Base-by-base conservation (phyloP, 2,113 vertebrate species). In the Erythrocercus mccallii region DNA sequence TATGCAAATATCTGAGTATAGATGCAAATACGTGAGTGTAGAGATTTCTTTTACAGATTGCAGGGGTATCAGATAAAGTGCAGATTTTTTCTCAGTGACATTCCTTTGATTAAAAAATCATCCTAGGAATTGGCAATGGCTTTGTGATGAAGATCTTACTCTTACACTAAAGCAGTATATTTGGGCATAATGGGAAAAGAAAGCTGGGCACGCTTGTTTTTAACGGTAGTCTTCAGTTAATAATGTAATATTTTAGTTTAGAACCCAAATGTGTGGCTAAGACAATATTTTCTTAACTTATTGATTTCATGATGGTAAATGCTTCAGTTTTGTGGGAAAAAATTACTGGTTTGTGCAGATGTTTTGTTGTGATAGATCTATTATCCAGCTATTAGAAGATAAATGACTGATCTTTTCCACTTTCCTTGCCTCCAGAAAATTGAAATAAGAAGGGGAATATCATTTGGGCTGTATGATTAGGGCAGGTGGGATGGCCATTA, bases 381-480 rank as follows among this genome's bases (percentile, higher is more conserved):
- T 99, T 99, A 99, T 99, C 98, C 99, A 98, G 98, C 99, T 98
- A 99, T 99, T 99, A 99, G 98, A 99, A 99, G 99, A 99, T 99
- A 99, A 99, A 99, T 99, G 99, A 99, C 99, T 98, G 98, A 99
- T 99, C 98, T 98, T 98, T 99, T 98, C 98, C 98, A 98, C 98
- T 98, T 98, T 98, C 97, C 95, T 97, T 98, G 96, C 95, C 90
- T 98, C 97, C 96, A 98, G 98, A 99, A 99, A 99, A 99, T 99
- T 99, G 99, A 99, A 99, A 99, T 99, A 99, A 99, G 99, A 99
- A 98, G 96, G 97, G 98, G 97, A 98, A 98, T 99, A 98, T 98
- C 97, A 98, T 98, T 98, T 98, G 98, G 97, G 97, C 97, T 97
- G 97, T 98, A 99, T 99, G 98, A 99, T 99, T 98, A 99, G 98